Evolutionary conservation across 2,797 vertebrate species (phyloP), one percentile per base, ranked within the genome.

Genomic region (Lindbergichthys nudifrons): DNA sequence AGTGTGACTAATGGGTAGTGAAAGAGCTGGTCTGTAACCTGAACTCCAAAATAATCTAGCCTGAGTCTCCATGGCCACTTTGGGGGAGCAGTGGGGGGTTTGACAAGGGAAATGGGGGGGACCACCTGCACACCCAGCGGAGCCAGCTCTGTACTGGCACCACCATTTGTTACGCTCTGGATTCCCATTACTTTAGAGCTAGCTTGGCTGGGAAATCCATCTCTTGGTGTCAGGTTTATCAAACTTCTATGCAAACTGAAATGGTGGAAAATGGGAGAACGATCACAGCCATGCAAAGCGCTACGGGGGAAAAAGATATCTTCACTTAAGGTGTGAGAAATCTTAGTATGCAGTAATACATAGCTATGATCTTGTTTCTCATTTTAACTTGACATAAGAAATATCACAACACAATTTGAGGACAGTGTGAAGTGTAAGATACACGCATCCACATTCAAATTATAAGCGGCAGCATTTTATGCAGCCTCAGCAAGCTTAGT

Each of bases 131-230:
- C 90, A 90, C 85, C 84, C 86, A 78, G 85, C 70, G 10, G 85
- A 90, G 89, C 81, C 89, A 87, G 86, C 77, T 84, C 90, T 87
- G 82, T 75, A 86, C 42, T 32, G 87, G 88, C 92, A 90, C 19
- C 7, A 65, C 83, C 88, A 88, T 91, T 93, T 88, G 84, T 93
- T 94, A 92, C 89, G 85, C 93, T 87, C 86, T 81, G 23, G 0
- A 81, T 93, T 95, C 88, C 89, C 88, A 91, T 94, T 92, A 93
- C 92, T 92, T 93, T 84, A 85, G 82, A 26, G 87, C 74, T 71
- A 80, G 45, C 85, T 87, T 84, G 88, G 84, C 91, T 83, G 39
- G 87, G 90, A 95, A 96, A 94, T 79, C 90, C 88, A 95, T 89
- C 90, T 92, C 79, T 83, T 21, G 77, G 92, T 92, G 91, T 94